A percentile compares a stretch with the other conserved stretches of the same genome.
These are phyloP conservation scores for Ptychobarbus kaznakovi DNA, from an alignment of 2,797 vertebrate genomes.

Conservation along the genomic window DNA sequence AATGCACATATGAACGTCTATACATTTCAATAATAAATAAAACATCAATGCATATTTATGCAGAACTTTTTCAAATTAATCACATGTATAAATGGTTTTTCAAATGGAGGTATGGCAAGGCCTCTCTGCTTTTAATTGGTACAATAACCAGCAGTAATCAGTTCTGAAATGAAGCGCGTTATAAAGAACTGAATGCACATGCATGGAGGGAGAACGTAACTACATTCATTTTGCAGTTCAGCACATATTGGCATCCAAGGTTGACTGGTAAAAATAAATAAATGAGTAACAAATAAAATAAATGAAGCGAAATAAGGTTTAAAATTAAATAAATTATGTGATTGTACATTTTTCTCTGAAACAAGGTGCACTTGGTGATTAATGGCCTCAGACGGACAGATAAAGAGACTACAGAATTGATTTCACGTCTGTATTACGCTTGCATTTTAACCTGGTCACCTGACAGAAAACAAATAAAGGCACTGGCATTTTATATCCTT, in stretches of 20 bases:
- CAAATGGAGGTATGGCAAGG: not conserved
- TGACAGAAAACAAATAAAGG: constrained; percentile 53
- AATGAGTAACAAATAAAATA: not conserved
- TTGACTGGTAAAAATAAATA: constrained; percentile 33
- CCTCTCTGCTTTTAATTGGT: constrained; percentile 9
- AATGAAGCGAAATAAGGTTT: constrained; percentile 22
- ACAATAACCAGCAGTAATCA: constrained; percentile 33
- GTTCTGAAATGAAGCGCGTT: not conserved
- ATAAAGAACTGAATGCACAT: constrained; percentile 6
- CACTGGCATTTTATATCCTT: constrained; percentile 41
- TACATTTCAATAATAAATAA: not conserved
- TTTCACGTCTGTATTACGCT: constrained; percentile 45
- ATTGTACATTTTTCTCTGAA: constrained; percentile 4
- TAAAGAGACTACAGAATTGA: constrained; percentile 50
- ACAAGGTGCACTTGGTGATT: constrained; percentile 43
- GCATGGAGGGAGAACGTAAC: not conserved
- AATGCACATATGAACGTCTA: not conserved
- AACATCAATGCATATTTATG: not conserved
- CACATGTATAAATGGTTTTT: not conserved
- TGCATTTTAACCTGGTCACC: constrained; percentile 46
- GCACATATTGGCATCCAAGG: constrained; percentile 9
- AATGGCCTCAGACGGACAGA: constrained; percentile 51
- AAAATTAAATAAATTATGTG: not conserved
- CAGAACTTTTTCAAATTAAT: not conserved
- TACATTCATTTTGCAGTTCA: not conserved